These are phyloP conservation scores for Acholoe squamosa DNA, from an alignment of 2,888 invertebrate species.

Conservation along the genomic window DNA sequence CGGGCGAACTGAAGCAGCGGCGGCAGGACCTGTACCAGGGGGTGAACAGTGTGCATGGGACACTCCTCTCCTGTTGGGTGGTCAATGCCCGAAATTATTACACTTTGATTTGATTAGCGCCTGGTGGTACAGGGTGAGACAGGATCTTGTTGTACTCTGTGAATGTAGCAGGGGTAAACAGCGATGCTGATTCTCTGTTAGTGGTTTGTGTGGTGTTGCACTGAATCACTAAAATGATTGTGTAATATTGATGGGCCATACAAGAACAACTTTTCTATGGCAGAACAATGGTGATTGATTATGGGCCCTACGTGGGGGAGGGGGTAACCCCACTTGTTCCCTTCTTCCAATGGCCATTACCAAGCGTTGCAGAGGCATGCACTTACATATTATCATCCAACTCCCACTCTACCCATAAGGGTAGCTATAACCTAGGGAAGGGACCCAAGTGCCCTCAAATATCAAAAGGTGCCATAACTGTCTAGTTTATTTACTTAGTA, in stretches of 20 bases:
- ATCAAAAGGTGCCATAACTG: background rate
- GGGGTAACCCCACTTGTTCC: too few relatives aligned
- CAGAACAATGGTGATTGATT: too few relatives aligned
- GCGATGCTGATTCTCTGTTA: background rate
- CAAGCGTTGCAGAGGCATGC: too few relatives aligned
- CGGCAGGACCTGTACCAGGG: background rate
- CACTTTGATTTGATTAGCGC: conserved; percentile 46
- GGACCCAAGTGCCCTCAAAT: too few relatives aligned
- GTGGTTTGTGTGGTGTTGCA: background rate
- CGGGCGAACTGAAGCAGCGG: conserved; percentile 29
- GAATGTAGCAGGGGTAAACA: background rate
- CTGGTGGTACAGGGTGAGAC: background rate
- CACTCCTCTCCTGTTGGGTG: conserved; percentile 1
- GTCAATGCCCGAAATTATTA: conserved; percentile 39
- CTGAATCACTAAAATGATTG: too few relatives aligned
- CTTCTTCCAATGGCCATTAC: too few relatives aligned
- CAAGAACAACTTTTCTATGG: too few relatives aligned
- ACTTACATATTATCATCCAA: too few relatives aligned
- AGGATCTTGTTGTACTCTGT: background rate
- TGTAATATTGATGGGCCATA: too few relatives aligned
- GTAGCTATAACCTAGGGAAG: too few relatives aligned
- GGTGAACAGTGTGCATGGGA: background rate
- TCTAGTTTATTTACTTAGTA: conserved; percentile 19
- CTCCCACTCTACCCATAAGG: too few relatives aligned
- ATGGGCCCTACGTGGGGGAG: too few relatives aligned